Percentiles rank a stretch among this genome's conserved stretches.
Conservation (phyloP, 2,888 invertebrate genomes). For the Diarsia rubi region DNA sequence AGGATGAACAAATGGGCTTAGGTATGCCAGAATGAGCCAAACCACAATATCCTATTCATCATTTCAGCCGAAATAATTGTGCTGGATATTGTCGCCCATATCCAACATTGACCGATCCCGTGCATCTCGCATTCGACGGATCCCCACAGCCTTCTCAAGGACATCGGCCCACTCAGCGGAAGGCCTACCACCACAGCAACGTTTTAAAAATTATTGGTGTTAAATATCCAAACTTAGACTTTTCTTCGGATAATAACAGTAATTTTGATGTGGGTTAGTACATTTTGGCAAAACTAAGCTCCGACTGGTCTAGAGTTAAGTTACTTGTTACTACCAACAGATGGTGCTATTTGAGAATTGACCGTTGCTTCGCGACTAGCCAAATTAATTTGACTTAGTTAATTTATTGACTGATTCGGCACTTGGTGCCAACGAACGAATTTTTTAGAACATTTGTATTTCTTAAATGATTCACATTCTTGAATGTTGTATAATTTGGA, state of each 20-base stretch:
- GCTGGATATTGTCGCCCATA: too few relatives aligned
- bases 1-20: constrained; percentile 5
- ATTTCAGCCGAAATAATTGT: background rate
- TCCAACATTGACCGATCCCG: too few relatives aligned
- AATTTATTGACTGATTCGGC: constrained; percentile 65
- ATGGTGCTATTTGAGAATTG: constrained; percentile 60
- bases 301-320: constrained; percentile 44
- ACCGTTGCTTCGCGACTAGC: constrained; percentile 42
- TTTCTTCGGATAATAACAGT: background rate
- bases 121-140: too few relatives aligned
- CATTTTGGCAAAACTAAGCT: background rate
- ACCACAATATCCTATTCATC: background rate
- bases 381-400: constrained; percentile 35
- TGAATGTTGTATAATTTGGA: constrained; percentile 44
- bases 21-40: background rate
- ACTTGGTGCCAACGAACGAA: constrained; percentile 71
- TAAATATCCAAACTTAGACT: background rate
- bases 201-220: too few relatives aligned
- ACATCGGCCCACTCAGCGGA: too few relatives aligned
- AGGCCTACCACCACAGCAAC: too few relatives aligned
- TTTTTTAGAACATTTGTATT: constrained; percentile 68
- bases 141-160: too few relatives aligned
- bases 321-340: constrained; percentile 49
- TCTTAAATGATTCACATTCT: constrained; percentile 53
- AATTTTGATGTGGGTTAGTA: background rate